Evolutionary conservation across 2,888 invertebrate species (phyloP), one percentile per base, ranked within the genome.

Genomic region (Electrophaes corylata): DNA sequence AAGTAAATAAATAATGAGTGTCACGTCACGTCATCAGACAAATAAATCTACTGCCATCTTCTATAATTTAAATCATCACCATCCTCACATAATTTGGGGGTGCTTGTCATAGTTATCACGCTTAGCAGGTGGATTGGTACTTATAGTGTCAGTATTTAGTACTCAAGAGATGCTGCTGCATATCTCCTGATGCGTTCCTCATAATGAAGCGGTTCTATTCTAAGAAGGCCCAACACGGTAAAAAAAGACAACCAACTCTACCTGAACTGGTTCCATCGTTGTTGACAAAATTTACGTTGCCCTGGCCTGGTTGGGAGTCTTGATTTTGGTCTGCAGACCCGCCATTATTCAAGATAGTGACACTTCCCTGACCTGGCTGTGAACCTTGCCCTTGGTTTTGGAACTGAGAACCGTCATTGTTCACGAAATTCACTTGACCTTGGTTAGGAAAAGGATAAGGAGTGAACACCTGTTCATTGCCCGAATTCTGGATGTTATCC

Each of bases 251-350:
- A 10, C 10, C 26, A 29, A 0, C 37, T 11, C 35, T 55, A 44
- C 59, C 62, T 26, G 58, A 33, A 33, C 10, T 62, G 1, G 55
- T 37, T 31, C 49, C 55, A 20, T 53, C 58, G 14, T 49, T 52
- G 19, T 43, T 57, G 4, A 35, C 64, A 45, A 60, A 59, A n/a
- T 58, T 58, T 1, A 55, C 55, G 14, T 35, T 41, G 11, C 31
- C 50, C 33, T 33, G 50, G 14, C 20, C 41, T 31, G 20, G n/a
- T n/a, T 48, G 52, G 10, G 26, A 14, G n/a, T 20, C 56, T 16
- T 54, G 46, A 6, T 54, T 33, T n/a, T 20, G 44, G 45, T 46
- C 14, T n/a, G 44, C 20, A 3, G 41, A 33, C 16, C 52, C 52
- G 11, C 47, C 54, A 8, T 52, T 52, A 12, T 43, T 57, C 12